These are phyloP conservation scores for Athalia rosae DNA, from an alignment of 2,888 invertebrate genomes.

Conservation along the genomic window DNA sequence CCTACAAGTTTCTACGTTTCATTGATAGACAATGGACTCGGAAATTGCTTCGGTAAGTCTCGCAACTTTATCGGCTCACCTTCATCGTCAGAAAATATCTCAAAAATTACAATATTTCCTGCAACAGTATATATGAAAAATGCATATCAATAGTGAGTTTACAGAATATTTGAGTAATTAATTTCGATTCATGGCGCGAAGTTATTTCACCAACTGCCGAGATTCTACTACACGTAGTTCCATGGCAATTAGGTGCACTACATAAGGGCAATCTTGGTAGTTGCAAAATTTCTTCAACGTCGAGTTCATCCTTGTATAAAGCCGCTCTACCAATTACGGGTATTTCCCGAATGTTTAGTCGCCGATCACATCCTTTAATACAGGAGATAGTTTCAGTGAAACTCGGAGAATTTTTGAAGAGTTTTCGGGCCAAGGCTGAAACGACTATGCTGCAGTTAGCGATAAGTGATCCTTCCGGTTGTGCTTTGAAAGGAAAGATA, in stretches of 20 bases:
- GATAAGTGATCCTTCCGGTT: constrained; percentile 1
- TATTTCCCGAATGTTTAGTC: neutral
- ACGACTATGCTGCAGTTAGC: constrained; percentile 8
- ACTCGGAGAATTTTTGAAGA: constrained; percentile 1
- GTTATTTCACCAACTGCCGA: neutral
- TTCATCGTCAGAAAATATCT: neutral
- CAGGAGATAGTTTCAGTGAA: neutral
- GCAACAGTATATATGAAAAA: neutral
- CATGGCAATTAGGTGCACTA: neutral
- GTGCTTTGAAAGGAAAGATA: neutral
- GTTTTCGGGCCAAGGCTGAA: neutral
- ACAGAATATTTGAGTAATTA: neutral
- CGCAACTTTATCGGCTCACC: neutral
- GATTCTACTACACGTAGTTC: neutral
- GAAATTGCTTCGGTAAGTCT: neutral
- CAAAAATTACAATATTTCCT: constrained; percentile 15
- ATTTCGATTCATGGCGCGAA: neutral
- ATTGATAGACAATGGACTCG: neutral
- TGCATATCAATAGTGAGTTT: neutral
- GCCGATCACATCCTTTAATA: neutral
- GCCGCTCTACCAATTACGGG: constrained; percentile 11
- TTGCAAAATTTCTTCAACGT: constrained; percentile 2
- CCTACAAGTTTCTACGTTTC: constrained; percentile 21
- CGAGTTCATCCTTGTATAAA: neutral
- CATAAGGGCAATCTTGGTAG: constrained; percentile 1